Conservation (phyloP, 2,113 vertebrate genomes). For the Tragelaphus buxtoni region DNA sequence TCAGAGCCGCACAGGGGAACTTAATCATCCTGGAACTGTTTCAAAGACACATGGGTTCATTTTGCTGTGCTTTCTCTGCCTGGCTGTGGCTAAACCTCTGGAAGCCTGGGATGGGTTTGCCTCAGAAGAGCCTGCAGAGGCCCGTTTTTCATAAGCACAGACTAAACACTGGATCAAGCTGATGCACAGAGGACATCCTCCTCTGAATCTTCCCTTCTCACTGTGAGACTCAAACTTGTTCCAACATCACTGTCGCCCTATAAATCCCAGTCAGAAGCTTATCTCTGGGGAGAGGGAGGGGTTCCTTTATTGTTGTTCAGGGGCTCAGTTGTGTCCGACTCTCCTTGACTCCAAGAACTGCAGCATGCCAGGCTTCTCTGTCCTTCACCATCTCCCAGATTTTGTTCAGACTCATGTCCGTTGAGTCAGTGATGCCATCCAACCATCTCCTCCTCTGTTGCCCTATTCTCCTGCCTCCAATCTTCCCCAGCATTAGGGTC, state of each 20-base stretch:
- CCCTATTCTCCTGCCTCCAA: neutral
- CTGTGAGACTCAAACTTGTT: neutral
- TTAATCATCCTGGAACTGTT: neutral
- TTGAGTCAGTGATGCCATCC: neutral
- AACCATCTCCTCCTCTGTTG: neutral
- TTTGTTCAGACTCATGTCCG: neutral
- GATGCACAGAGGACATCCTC: neutral
- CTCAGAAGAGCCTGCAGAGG: neutral
- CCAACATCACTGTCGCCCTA: neutral
- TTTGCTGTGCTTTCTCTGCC: neutral
- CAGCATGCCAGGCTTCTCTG: neutral
- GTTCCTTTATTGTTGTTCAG: slow-evolving; percentile 1
- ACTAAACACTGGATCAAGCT: neutral
- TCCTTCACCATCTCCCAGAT: neutral
- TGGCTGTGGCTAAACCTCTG: neutral
- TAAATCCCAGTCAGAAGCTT: neutral
- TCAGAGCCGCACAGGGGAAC: neutral
- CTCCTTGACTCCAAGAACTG: neutral
- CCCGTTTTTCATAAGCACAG: neutral
- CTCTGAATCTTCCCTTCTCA: neutral
- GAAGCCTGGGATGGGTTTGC: neutral
- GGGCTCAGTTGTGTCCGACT: neutral
- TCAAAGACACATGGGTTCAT: neutral
- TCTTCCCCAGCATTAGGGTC: neutral
- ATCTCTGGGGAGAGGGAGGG: neutral